Base-by-base conservation (phyloP, 2,888 invertebrate genomes). In the Drosophila greeni region DNA sequence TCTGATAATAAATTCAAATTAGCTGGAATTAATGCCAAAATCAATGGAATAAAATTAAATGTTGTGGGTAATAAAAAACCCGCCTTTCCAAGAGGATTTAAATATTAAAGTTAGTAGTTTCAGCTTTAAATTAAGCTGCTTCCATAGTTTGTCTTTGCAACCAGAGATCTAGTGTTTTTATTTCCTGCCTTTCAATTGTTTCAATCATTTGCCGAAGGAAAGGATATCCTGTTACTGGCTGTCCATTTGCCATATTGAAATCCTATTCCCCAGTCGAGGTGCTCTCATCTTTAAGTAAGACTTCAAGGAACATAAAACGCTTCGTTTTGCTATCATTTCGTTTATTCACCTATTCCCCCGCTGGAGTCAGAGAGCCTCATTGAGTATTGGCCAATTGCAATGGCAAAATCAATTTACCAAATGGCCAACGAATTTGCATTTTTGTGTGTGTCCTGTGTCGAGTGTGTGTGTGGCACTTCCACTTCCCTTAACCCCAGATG, bases 381-480 rank as follows among this genome's bases (percentile, higher is more conserved):
- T 52, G 37, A 60, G 48, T 53, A 47, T 60, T 67, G 66, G 68
- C 66, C 68, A 67, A 67, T 67, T 59, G 66, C 47, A 37, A 58
- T 74, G 71, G 54, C 74, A 68, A 73, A 72, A 78, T 81, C 74
- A 75, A 78, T 77, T 78, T 78, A 48, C 60, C 70, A 68, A 73
- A 67, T 76, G 55, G 66, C 67, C 52, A 64, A 53, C 52, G 73
- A 76, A 81, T 76, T 76, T 81, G 66, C 79, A 76, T 78, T 65
- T 78, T 51, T 36, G 29, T 61, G 49, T 57, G 48, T 58, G 20
- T 9, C 23, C 9, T 43, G 16, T 45, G 26, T 43, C 20, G 20
- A n/a, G 7, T 45, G 42, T 40, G 23, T 42, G 23, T 42, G 11
- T 43, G 42, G 2, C 24, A 24, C 1, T 16, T 36, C 34, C 65